Percentiles rank a stretch among this genome's conserved stretches.
Conservation (phyloP, 1,140 invertebrate species). For the Drosophila bocki region DNA sequence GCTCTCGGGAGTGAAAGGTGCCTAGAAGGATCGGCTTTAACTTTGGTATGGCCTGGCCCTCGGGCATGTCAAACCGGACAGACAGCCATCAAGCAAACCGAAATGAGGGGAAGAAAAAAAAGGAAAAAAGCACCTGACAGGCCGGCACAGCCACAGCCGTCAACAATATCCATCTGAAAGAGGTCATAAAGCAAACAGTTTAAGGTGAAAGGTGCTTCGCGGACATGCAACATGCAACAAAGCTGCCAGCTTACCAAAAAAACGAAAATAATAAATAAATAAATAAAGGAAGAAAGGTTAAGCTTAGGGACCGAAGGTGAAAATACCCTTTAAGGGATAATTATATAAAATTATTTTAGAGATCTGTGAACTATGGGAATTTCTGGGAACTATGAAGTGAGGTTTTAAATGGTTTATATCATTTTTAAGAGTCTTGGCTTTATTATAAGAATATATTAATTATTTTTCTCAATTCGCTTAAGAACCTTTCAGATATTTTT, state of each 20-base stretch:
- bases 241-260: conserved; percentile 10
- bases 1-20: conserved; percentile 48
- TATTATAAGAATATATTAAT: background rate
- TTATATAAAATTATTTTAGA: background rate
- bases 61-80: conserved; percentile 38
- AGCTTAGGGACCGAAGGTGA: background rate
- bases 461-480: background rate
- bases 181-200: conserved; percentile 81
- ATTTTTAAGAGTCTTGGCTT: background rate
- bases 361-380: too few species aligned
- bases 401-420: background rate
- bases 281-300: conserved; percentile 2
- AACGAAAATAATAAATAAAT: background rate
- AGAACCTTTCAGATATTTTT: background rate
- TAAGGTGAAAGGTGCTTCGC: conserved; percentile 79
- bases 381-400: background rate
- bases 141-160: conserved; percentile 20
- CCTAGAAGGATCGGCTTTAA: conserved; percentile 31
- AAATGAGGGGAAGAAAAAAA: conserved; percentile 7
- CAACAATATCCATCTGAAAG: conserved; percentile 64
- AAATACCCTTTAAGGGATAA: conserved; percentile 12
- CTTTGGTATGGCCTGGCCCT: conserved; percentile 24
- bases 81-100: conserved; percentile 29
- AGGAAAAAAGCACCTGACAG: conserved; percentile 58
- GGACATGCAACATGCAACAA: conserved; percentile 47